Conservation (phyloP, 2,113 vertebrate species). For the Perca schrenkii region DNA sequence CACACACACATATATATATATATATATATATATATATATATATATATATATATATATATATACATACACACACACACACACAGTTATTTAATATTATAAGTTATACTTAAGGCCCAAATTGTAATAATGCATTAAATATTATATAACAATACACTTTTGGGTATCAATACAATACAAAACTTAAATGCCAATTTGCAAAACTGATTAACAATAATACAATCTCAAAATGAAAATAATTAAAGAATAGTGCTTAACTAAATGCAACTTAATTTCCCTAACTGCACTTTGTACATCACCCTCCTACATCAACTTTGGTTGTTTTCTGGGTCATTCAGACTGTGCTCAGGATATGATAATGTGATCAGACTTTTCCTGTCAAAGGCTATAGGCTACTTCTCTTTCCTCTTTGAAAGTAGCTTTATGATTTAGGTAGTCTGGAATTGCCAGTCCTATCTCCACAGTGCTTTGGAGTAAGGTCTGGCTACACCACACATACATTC, state of each 20-base stretch:
- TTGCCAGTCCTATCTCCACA: too few species aligned
- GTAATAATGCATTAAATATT: too few species aligned
- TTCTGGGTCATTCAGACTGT: neutral
- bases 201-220: too few species aligned
- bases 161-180: too few species aligned
- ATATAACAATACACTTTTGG: neutral
- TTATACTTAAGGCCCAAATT: neutral
- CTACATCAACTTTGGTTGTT: neutral
- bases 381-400: too few species aligned
- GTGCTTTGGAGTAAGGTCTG: too few species aligned
- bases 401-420: neutral
- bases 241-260: neutral
- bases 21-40: too few species aligned
- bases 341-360: neutral
- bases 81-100: neutral
- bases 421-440: too few species aligned
- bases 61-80: too few species aligned
- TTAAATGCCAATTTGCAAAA: neutral
- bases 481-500: too few species aligned
- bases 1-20: too few species aligned
- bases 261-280: neutral
- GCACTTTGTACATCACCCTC: neutral
- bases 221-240: neutral
- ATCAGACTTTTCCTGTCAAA: neutral
- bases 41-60: rapidly evolving